A percentile compares a stretch with the other conserved stretches of the same genome.
phyloP scores from a whole-genome alignment of 2,113 vertebrate species.

The Polypterus bichir region DNA sequence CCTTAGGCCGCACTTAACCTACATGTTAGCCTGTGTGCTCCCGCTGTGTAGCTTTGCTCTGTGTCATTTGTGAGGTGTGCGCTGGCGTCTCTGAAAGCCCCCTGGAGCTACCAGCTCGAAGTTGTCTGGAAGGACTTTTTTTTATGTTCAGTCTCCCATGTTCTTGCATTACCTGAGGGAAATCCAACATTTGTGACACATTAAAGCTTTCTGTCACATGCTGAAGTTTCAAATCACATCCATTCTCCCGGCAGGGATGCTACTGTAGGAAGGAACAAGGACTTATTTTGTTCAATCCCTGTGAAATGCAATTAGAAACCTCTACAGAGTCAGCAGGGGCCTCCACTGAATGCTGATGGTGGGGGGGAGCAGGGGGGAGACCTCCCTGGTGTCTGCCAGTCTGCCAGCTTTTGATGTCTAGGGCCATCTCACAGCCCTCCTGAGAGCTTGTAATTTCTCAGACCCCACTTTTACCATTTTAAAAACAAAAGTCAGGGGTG shows the following conservation, averaged over 20 bases:
- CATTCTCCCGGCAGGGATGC: conserved; percentile 24
- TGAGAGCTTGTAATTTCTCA: conserved; percentile 53
- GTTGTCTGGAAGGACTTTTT: conserved; percentile 15
- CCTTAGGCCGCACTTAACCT: no score
- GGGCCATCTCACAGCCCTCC: conserved; percentile 51
- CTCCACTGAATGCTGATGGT: conserved; percentile 23
- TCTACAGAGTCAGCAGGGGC: conserved; percentile 39
- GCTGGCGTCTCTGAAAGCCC: no score
- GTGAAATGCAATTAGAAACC: conserved; percentile 60
- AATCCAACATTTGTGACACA: conserved; percentile 27
- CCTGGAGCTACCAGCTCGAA: background rate
- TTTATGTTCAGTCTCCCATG: conserved; percentile 22
- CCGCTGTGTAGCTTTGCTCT: no score
- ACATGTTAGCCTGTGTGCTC: no score
- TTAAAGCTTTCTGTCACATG: conserved; percentile 33
- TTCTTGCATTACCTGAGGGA: conserved; percentile 27
- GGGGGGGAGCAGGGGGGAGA: conserved; percentile 24
- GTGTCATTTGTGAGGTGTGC: no score
- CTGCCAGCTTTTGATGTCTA: conserved; percentile 60
- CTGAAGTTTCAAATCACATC: conserved; percentile 19
- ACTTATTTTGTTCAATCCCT: conserved; percentile 46
- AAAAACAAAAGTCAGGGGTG: conserved; percentile 32
- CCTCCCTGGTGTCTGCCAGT: conserved; percentile 51
- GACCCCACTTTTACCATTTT: conserved; percentile 48
- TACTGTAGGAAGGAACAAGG: conserved; percentile 43